Conservation (phyloP, 2,888 invertebrate genomes). For the Synanthedon myopaeformis region DNA sequence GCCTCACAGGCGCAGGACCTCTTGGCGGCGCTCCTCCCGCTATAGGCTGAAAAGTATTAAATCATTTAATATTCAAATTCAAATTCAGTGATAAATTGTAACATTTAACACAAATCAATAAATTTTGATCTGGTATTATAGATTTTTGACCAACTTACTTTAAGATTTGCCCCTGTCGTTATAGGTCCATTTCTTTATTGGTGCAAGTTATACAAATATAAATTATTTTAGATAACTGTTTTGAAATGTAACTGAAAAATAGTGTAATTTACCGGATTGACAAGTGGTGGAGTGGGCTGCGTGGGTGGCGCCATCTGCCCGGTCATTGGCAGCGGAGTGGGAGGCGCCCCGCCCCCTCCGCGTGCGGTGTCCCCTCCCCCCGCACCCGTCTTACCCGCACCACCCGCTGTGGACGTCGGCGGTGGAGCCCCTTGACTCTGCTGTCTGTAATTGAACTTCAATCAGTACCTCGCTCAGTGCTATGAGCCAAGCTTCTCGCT, state of each 20-base stretch:
- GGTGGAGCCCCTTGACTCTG: slow-evolving; percentile 21
- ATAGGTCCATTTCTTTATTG: too few relatives aligned
- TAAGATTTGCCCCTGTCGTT: too few relatives aligned
- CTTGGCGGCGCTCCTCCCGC: slow-evolving; percentile 38
- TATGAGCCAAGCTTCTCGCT: too few relatives aligned
- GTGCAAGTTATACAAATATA: neutral
- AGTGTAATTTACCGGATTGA: slow-evolving; percentile 43
- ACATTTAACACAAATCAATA: too few relatives aligned
- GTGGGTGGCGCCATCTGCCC: slow-evolving; percentile 72
- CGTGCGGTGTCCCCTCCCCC: slow-evolving; percentile 32
- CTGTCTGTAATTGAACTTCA: slow-evolving; percentile 5
- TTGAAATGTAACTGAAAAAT: neutral
- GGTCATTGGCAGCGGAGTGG: slow-evolving; percentile 68
- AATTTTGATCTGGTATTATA: too few relatives aligned
- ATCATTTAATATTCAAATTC: too few relatives aligned
- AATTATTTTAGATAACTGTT: neutral
- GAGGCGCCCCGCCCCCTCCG: slow-evolving; percentile 63
- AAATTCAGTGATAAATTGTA: too few relatives aligned
- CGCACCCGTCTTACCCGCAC: slow-evolving; percentile 17
- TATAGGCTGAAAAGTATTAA: slow-evolving; percentile 28
- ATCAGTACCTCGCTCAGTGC: too few relatives aligned
- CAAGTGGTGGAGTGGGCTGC: slow-evolving; percentile 60
- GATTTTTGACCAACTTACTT: too few relatives aligned
- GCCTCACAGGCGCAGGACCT: slow-evolving; percentile 37
- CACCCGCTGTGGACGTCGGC: slow-evolving; percentile 12